phyloP scores from a whole-genome alignment of 2,797 vertebrate species.

The Acanthornis magna region DNA sequence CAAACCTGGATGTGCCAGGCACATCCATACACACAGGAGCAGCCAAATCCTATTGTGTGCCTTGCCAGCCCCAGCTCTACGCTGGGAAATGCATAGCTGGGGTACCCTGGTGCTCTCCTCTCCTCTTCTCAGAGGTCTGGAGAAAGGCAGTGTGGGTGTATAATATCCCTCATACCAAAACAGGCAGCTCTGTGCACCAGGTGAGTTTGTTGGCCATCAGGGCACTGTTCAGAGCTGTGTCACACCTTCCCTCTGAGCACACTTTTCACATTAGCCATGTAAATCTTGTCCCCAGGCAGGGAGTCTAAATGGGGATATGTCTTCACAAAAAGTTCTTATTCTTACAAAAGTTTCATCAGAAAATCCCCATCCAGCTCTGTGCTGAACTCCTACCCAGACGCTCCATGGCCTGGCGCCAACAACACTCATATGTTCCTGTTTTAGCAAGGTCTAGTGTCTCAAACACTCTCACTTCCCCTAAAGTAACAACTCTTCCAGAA shows the following conservation, averaged over 20 bases:
- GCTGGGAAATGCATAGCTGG: background rate
- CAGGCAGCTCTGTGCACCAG: background rate
- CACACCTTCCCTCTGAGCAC: background rate
- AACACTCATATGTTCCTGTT: background rate
- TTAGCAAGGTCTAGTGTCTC: background rate
- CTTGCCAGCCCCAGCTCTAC: background rate
- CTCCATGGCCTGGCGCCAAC: background rate
- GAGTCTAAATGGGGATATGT: background rate
- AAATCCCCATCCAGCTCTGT: background rate
- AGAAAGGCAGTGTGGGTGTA: background rate
- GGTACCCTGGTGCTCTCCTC: background rate
- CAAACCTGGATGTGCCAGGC: background rate
- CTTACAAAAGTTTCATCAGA: background rate
- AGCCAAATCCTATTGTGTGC: background rate
- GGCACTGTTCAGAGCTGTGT: background rate
- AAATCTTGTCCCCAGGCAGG: background rate
- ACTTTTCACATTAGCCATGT: background rate
- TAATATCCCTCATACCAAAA: background rate
- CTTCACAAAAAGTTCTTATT: background rate
- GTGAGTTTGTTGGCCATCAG: background rate
- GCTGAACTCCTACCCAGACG: background rate
- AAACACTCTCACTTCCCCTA: background rate
- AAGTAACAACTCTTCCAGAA: background rate
- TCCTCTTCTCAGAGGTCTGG: background rate
- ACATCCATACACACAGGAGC: background rate